Evolutionary conservation across 2,797 vertebrate species (phyloP).

Genomic region (Lepilemur septentrionalis): DNA sequence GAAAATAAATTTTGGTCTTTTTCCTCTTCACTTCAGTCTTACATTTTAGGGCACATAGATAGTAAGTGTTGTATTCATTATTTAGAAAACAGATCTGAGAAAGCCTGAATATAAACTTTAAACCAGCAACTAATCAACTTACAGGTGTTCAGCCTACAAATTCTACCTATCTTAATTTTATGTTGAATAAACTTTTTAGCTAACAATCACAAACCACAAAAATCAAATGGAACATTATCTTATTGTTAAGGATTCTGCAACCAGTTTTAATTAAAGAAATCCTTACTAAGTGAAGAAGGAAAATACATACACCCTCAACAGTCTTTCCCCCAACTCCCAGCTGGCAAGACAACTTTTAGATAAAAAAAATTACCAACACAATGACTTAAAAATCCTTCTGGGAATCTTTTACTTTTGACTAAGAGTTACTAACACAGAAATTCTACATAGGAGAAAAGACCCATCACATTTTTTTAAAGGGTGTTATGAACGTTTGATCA

Average conservation of each 20-base stretch:
- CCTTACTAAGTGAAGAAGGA: not conserved
- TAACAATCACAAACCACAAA: slow-evolving; percentile 39
- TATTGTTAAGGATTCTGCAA: not conserved
- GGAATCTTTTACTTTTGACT: not conserved
- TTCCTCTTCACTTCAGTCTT: not conserved
- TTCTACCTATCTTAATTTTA: slow-evolving; percentile 64
- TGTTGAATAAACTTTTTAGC: slow-evolving; percentile 64
- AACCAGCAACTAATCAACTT: slow-evolving; percentile 54
- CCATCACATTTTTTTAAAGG: not conserved
- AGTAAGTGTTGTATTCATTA: not conserved
- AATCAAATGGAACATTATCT: slow-evolving; percentile 53
- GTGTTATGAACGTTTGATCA: not conserved
- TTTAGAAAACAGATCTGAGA: slow-evolving; percentile 6
- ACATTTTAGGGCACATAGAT: not conserved
- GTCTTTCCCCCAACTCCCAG: not conserved
- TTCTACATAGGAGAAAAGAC: not conserved
- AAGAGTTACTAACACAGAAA: not conserved
- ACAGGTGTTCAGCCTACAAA: slow-evolving; percentile 60
- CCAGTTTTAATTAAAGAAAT: slow-evolving; percentile 28
- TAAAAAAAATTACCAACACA: slow-evolving; percentile 1
- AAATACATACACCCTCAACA: not conserved
- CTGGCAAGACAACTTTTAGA: not conserved
- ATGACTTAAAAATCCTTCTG: not conserved
- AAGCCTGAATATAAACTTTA: slow-evolving; percentile 69
- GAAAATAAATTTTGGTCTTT: not conserved